Percentiles rank a stretch among this genome's conserved stretches.
Conservation (phyloP, 2,113 vertebrate species). For the Proterorhinus semilunaris region DNA sequence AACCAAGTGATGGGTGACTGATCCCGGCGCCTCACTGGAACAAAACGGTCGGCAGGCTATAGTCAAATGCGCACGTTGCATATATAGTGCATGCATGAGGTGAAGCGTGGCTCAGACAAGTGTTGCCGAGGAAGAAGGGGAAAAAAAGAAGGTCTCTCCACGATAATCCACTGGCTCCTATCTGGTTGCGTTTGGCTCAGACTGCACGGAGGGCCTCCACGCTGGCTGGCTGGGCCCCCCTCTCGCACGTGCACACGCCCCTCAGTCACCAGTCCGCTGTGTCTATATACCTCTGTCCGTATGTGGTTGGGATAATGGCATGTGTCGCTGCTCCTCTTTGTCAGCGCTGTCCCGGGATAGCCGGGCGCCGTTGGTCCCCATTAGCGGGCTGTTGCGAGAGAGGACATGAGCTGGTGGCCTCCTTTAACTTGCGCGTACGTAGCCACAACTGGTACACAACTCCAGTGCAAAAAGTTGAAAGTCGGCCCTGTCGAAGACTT, state of each 20-base stretch:
- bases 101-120: conserved; percentile 62
- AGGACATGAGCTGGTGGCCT: conserved; percentile 64
- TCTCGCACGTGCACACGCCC: conserved; percentile 25
- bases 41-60: conserved; percentile 57
- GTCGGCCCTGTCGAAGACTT: too few species aligned
- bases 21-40: conserved; percentile 63
- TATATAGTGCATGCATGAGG: conserved; percentile 40
- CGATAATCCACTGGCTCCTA: conserved; percentile 71
- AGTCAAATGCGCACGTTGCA: conserved; percentile 54
- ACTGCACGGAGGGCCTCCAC: conserved; percentile 20
- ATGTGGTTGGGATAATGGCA: conserved; percentile 76
- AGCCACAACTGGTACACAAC: too few species aligned
- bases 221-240: not conserved
- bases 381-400: conserved; percentile 71
- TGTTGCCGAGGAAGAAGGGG: conserved; percentile 54
- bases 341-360: conserved; percentile 58
- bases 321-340: conserved; percentile 75
- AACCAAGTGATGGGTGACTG: conserved; percentile 68
- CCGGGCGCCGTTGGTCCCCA: conserved; percentile 66
- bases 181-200: conserved; percentile 72
- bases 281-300: conserved; percentile 55
- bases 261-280: not conserved
- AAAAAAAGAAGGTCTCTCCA: conserved; percentile 21
- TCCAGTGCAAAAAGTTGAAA: too few species aligned
- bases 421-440: conserved; percentile 41